phyloP scores from a whole-genome alignment of 2,797 vertebrate species.

The Parambassis ranga region DNA sequence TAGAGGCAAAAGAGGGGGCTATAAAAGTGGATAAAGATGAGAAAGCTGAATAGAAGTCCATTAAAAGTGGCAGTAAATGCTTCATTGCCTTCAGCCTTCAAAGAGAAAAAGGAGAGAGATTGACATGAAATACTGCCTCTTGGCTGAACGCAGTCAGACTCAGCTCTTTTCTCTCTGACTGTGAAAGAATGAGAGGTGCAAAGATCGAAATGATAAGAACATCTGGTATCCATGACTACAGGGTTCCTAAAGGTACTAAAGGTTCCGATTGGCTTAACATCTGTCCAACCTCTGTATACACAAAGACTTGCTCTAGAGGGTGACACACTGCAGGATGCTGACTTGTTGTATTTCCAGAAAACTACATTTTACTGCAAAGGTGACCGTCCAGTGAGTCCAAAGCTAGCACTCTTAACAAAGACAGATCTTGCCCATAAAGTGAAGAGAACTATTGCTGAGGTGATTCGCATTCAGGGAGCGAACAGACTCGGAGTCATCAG shows the following conservation, averaged over 20 bases:
- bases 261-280: constrained; percentile 45
- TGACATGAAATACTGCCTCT: constrained; percentile 42
- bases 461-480: constrained; percentile 44
- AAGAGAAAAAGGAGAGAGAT: constrained; percentile 3
- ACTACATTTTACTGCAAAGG: constrained; percentile 62
- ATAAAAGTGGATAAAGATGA: constrained; percentile 52
- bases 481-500: constrained; percentile 24
- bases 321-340: constrained; percentile 32
- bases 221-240: constrained; percentile 57
- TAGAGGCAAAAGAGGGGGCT: constrained; percentile 22
- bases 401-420: constrained; percentile 13
- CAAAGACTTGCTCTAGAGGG: constrained; percentile 21
- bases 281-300: constrained; percentile 36
- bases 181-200: constrained; percentile 23
- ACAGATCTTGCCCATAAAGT: constrained; percentile 32
- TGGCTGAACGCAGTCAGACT: constrained; percentile 18
- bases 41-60: constrained; percentile 63
- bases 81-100: constrained; percentile 50
- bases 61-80: constrained; percentile 62
- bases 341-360: constrained; percentile 46
- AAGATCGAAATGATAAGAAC: constrained; percentile 38
- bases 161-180: constrained; percentile 18
- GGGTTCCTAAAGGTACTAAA: too few relatives aligned
- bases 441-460: constrained; percentile 40
- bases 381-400: constrained; percentile 42